Base-by-base conservation (phyloP, 2,888 invertebrate genomes). In the Fragum fragum region DNA sequence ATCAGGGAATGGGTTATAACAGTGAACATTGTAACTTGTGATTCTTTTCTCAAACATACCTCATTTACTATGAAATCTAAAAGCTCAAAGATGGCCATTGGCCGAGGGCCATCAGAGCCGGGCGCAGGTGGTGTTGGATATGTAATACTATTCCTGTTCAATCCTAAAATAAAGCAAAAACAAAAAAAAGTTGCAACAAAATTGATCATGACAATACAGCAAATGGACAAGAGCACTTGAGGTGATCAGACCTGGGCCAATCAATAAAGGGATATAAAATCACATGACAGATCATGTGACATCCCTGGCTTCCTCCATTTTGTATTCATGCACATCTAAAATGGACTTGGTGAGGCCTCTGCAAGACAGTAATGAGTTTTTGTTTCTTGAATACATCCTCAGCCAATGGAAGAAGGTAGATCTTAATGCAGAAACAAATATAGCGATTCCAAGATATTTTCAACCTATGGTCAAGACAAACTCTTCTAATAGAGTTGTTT, bases 41-140 rank as follows among this genome's bases (percentile, higher is more conserved):
- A 21, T 26, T 29, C 42, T 32, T 66, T 74, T 81, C 81, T 69
- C 81, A 87, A 89, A 93, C 93, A 91, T 93, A 94, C 94, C 94
- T 99, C 99, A 95, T 99, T 99, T 11, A 99, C 99, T 93, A 99
- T 99, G 95, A 99, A 99, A 95, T 99, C 99, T 68, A 99, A 96
- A 82, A 99, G 95, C 95, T 99, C 99, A 95, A 99, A 99, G 94
- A 99, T 99, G 55, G 99, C 99, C 99, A 99, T 99, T 29, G 98
- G 97, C 92, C 94, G 88, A 57, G 95, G 94, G 79, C 94, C 95
- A 83, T 94, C 93, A 69, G 90, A 88, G 79, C 91, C 91, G 73
- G 90, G 89, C 23, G 42, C 66, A 66, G 66, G 66, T 73, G 90
- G 88, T 66, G 85, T 80, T 70, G 90, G 89, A 86, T 82, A 89